Evolutionary conservation across 2,888 invertebrate genomes (phyloP), one percentile per base, ranked within the genome.

Genomic region (Macrosiphum euphorbiae): DNA sequence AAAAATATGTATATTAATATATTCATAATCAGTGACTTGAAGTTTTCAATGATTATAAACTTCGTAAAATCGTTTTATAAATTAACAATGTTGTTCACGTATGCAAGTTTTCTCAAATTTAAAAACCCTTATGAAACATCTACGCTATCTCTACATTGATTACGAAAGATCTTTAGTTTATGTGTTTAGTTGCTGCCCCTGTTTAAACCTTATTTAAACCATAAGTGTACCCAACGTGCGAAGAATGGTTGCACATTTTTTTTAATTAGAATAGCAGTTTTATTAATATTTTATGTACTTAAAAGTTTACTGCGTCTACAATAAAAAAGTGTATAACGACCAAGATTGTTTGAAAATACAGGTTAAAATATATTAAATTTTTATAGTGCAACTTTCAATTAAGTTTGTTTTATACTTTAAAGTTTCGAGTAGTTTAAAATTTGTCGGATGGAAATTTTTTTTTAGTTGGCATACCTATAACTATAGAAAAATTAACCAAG

Each of bases 341-440:
- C 28, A 41, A 41, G 41, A 41, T 58, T 61, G 89, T 89, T n/a
- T 61, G 35, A 55, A 55, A 88, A 88, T 55, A 41, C 5, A 41
- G 58, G 13, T n/a, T 58, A 55, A 89, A 89, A 89, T 35, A 61
- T 87, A 87, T 52, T 87, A 89, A 7, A 61, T 44, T 89, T 89
- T 58, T 61, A 89, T 61, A 28, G 58, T 89, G n/a, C 41, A 89
- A 89, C 44, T 89, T 89, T 89, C 89, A 61, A 61, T 89, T 61
- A 58, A 89, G 26, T 89, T 58, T 44, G 28, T 61, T 44, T 44
- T 3, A 26, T 28, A 3, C 58, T 88, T 41, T 28, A 47, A 86
- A 28, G 28, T 41, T 35, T 88, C 26, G 35, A 88, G 11, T 78
- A 78, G 24, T 55, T 52, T 52, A 35, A 20, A 88, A 88, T 52